Base-by-base conservation (phyloP, 2,888 invertebrate species). In the Hyalella azteca region DNA sequence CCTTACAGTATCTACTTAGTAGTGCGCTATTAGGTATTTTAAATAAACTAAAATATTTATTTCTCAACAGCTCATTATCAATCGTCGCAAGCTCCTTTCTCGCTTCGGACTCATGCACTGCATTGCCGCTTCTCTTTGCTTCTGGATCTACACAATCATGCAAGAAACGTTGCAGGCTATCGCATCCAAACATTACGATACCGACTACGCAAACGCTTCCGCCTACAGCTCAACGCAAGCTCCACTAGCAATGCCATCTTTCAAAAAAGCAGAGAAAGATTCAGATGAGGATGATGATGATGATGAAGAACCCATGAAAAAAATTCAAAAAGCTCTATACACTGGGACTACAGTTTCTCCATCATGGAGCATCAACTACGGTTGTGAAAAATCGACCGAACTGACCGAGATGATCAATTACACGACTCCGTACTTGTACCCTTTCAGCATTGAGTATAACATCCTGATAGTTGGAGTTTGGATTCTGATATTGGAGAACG, bases 381-480 rank as follows among this genome's bases (percentile, higher is more conserved):
- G 84, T 22, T 87, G 87, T 78, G 86, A 86, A 39, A 86, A 86
- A 79, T 86, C 85, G 73, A 86, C 86, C 4, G 85, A 86, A 36
- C 86, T 87, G 41, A 86, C 87, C 7, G 86, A 86, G 73, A 85
- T 87, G 78, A 87, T 87, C 77, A 85, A 87, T 78, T 86, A 91
- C 86, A 91, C 92, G 86, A 92, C 93, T 0, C 93, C 93, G 0
- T 94, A 94, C 87, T 88, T 94, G 22, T 94, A 93, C 86, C 94
- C 94, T 0, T 94, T 94, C 87, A 93, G 92, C 84, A 93, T 94
- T 40, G 93, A 94, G 87, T 94, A 93, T 88, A 93, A 93, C 87
- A 92, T 94, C 86, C 90, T 94, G 81, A 92, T 93, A 79, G 93
- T 93, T 85, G 93, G 92, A 29, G 90, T 93, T 36, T 91, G 92